phyloP scores from a whole-genome alignment of 1,140 invertebrate species.

The Phthorimaea operculella region DNA sequence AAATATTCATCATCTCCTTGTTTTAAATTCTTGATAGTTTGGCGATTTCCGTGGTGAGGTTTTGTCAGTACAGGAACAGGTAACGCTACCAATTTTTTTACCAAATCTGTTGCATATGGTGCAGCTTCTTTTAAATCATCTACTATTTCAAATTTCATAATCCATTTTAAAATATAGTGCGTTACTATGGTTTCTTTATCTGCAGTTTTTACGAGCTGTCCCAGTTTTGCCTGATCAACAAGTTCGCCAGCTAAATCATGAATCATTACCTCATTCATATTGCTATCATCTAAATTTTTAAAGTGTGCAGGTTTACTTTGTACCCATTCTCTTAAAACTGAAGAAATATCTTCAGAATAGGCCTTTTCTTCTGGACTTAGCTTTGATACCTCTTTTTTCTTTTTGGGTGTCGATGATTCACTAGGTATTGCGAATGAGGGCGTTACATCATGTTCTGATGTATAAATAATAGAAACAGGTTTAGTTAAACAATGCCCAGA shows the following conservation, averaged over 20 bases:
- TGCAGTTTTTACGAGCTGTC: conserved; percentile 15
- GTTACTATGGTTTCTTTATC: neutral
- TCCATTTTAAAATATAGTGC: neutral
- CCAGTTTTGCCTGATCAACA: conserved; percentile 19
- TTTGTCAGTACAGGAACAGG: neutral
- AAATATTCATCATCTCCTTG: conserved; percentile 7
- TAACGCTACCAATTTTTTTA: neutral
- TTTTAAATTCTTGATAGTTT: neutral
- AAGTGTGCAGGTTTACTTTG: neutral
- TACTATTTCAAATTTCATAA: neutral
- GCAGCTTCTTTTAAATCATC: neutral
- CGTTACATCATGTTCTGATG: conserved; percentile 13
- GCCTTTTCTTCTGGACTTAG: conserved; percentile 21
- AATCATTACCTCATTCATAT: conserved; percentile 9
- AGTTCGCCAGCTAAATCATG: conserved; percentile 15
- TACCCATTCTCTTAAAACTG: conserved; percentile 8
- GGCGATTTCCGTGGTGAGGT: neutral
- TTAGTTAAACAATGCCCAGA: neutral
- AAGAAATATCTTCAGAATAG: conserved; percentile 21
- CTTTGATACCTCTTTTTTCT: conserved; percentile 16
- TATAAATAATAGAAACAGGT: conserved; percentile 1
- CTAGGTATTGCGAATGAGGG: neutral
- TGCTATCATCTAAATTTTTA: conserved; percentile 11
- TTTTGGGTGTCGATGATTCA: conserved; percentile 20
- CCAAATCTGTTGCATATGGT: neutral